These are phyloP conservation scores for Pipistrellus pygmaeus DNA, from an alignment of 2,797 vertebrate species.

Conservation along the genomic window DNA sequence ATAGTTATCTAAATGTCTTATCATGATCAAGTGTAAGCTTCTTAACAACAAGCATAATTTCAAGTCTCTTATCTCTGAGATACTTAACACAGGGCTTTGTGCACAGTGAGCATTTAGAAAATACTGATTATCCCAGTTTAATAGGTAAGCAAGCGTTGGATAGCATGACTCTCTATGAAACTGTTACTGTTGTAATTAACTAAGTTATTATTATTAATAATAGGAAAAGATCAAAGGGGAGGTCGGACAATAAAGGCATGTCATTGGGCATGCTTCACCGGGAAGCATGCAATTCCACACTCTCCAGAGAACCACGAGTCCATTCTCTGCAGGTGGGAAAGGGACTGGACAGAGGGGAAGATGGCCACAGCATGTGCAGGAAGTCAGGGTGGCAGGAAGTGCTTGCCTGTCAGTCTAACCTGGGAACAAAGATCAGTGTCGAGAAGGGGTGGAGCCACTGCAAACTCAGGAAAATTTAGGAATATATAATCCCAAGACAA, in stretches of 20 bases:
- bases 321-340: not conserved
- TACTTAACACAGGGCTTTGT: conserved; percentile 3
- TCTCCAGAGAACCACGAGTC: not conserved
- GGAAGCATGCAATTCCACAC: not conserved
- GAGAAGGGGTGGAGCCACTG: not conserved
- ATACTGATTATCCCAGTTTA: not conserved
- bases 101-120: conserved; percentile 28
- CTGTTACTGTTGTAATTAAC: not conserved
- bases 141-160: not conserved
- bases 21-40: conserved; percentile 48
- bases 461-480: not conserved
- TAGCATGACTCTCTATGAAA: not conserved
- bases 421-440: not conserved
- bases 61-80: conserved; percentile 52
- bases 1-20: conserved; percentile 33
- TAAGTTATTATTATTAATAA: not conserved
- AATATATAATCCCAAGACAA: not conserved
- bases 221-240: not conserved
- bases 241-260: not conserved
- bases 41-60: conserved; percentile 61
- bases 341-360: not conserved
- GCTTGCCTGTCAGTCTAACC: not conserved
- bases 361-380: not conserved
- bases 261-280: not conserved
- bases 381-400: not conserved